Percentiles rank a stretch among this genome's conserved stretches.
phyloP scores from a whole-genome alignment of 2,113 vertebrate genomes.

The Megaleporinus macrocephalus region DNA sequence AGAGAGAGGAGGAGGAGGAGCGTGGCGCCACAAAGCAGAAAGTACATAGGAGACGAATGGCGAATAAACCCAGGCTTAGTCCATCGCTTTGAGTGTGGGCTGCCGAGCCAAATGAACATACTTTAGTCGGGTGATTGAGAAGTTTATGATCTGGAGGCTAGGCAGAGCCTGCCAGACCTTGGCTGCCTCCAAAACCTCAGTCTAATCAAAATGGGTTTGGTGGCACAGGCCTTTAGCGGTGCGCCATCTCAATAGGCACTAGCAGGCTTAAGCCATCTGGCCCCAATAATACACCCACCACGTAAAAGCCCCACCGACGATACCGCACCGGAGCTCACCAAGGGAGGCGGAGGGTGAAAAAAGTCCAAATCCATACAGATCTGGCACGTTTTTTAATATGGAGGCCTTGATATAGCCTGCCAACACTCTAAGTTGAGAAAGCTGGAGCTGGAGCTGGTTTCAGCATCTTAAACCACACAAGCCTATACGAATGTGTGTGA shows the following conservation, averaged over 20 bases:
- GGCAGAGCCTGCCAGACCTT: conserved; percentile 52
- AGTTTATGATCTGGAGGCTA: conserved; percentile 66
- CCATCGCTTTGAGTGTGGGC: conserved; percentile 28
- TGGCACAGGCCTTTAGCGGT: conserved; percentile 62
- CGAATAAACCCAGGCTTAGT: conserved; percentile 26
- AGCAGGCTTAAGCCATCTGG: conserved; percentile 64
- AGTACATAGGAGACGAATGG: conserved; percentile 1
- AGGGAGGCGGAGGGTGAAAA: conserved; percentile 25
- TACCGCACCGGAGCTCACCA: conserved; percentile 27
- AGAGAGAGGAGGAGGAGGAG: background rate
- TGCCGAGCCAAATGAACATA: conserved; percentile 52
- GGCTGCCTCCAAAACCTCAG: conserved; percentile 58
- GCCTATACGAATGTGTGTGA: background rate
- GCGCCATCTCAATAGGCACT: conserved; percentile 65
- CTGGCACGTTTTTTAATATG: conserved; percentile 30
- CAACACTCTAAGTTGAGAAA: background rate
- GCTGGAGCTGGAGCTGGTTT: conserved; percentile 16
- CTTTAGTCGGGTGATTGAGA: conserved; percentile 58
- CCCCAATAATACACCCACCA: conserved; percentile 48
- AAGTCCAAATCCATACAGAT: conserved; percentile 43
- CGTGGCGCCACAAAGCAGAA: background rate
- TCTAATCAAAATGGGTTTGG: conserved; percentile 71
- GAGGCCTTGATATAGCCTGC: conserved; percentile 21
- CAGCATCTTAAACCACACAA: background rate
- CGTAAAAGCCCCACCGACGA: conserved; percentile 35